Conservation (phyloP, 2,113 vertebrate genomes). For the Symphodus melops region DNA sequence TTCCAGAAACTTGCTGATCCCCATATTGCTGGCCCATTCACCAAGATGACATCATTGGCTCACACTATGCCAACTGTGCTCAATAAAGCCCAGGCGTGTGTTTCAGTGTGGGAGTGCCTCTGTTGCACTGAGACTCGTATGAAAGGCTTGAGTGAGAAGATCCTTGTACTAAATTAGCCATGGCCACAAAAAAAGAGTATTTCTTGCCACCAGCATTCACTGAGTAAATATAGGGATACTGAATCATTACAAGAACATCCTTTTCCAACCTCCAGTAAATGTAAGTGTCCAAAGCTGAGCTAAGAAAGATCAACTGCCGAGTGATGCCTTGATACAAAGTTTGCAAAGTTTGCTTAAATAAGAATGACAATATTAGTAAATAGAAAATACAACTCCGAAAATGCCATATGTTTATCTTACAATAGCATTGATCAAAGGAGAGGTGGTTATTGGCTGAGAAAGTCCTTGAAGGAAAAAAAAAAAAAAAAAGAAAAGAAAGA, state of each 20-base stretch:
- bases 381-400: background rate
- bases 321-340: background rate
- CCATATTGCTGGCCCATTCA: slow-evolving; percentile 69
- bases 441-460: background rate
- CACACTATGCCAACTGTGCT: slow-evolving; percentile 74
- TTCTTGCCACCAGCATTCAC: slow-evolving; percentile 41
- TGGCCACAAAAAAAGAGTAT: slow-evolving; percentile 34
- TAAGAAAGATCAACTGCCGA: background rate
- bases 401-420: too few relatives aligned
- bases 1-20: slow-evolving; percentile 79
- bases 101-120: slow-evolving; percentile 75
- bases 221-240: slow-evolving; percentile 30
- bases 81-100: slow-evolving; percentile 75
- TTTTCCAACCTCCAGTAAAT: background rate
- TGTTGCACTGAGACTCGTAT: slow-evolving; percentile 65
- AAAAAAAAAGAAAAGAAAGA: background rate
- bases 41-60: slow-evolving; percentile 78
- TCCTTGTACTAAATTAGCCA: slow-evolving; percentile 69
- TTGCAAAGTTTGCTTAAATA: background rate
- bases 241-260: slow-evolving; percentile 20
- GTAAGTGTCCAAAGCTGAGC: background rate
- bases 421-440: background rate
- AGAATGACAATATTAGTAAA: background rate
- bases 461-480: background rate
- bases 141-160: slow-evolving; percentile 67